Conservation (phyloP, 2,888 invertebrate species). For the Catocala nupta region DNA sequence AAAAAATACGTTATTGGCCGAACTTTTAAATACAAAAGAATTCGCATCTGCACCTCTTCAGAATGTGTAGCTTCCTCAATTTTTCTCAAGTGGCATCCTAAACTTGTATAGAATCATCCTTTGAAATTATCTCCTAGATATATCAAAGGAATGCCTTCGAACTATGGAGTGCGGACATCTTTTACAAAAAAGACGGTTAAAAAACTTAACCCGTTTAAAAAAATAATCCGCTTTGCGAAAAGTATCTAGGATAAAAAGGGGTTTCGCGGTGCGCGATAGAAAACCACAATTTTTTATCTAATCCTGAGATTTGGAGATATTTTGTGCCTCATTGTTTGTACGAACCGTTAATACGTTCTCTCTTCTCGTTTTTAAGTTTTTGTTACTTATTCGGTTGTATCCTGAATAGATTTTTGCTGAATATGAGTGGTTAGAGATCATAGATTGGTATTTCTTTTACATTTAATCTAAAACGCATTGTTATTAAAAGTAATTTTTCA, state of each 20-base stretch:
- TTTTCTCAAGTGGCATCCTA: constrained; percentile 42
- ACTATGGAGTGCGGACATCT: constrained; percentile 47
- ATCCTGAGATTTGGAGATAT: constrained; percentile 60
- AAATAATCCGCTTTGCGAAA: constrained; percentile 83
- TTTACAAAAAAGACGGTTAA: constrained; percentile 55
- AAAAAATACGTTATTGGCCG: not conserved
- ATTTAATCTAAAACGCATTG: no score
- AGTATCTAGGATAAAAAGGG: constrained; percentile 67
- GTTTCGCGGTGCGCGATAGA: constrained; percentile 65
- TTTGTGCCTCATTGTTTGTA: constrained; percentile 50
- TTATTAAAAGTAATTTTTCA: no score
- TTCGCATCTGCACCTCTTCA: constrained; percentile 54
- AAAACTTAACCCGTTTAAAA: constrained; percentile 75
- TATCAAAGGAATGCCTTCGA: constrained; percentile 34
- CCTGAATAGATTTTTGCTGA: no score
- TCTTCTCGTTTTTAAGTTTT: constrained; percentile 19
- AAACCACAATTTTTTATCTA: constrained; percentile 76
- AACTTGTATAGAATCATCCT: constrained; percentile 29
- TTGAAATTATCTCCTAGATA: constrained; percentile 46
- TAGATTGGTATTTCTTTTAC: no score
- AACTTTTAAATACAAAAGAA: constrained; percentile 16
- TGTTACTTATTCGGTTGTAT: constrained; percentile 3
- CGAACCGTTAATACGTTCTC: constrained; percentile 38
- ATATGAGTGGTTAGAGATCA: no score
- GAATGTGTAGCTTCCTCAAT: constrained; percentile 42